Evolutionary conservation across 2,888 invertebrate species (phyloP), one percentile per base, ranked within the genome.

Genomic region (Drosophila merina): DNA sequence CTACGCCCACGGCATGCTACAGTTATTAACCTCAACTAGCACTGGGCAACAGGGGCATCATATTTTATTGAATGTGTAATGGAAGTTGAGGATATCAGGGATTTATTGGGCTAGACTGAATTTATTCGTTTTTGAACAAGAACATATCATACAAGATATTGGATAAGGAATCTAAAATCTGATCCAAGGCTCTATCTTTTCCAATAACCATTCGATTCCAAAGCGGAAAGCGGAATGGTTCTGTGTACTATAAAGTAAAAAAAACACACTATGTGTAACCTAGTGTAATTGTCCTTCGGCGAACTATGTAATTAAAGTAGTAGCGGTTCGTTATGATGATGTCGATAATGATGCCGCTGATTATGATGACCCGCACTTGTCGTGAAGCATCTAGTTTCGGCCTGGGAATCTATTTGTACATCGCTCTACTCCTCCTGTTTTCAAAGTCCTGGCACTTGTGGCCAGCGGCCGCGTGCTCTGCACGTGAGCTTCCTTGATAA

Each of bases 261-360:
- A 20, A 20, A 20, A 20, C 20, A 20, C 20, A 20, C 1, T 20
- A 20, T 20, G 20, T 20, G 20, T 20, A 20, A 20, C 20, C 20
- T 20, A 20, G 70, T 70, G 70, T 56, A 3, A 26, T 40, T 56
- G 40, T 14, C 50, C 63, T 44, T 25, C 20, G 75, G 84, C 75
- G 56, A 78, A 76, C 66, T 74, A 69, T 83, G 80, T 88, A 88
- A 85, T 85, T 88, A 88, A 76, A 84, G 76, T 82, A 85, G 78
- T 79, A 83, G 88, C 59, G 74, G 79, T 64, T 71, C 38, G 40
- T 51, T 69, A 68, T 73, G 66, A 42, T 60, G 26, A 66, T 57
- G 52, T 52, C 62, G 49, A 57, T 63, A 45, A 36, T 57, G 49
- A 74, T 64, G 55, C 42, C 52, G 54, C 59, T 79, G 76, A 67